Base-by-base conservation (phyloP, 1,140 invertebrate species). In the Drosophila arizonae region DNA sequence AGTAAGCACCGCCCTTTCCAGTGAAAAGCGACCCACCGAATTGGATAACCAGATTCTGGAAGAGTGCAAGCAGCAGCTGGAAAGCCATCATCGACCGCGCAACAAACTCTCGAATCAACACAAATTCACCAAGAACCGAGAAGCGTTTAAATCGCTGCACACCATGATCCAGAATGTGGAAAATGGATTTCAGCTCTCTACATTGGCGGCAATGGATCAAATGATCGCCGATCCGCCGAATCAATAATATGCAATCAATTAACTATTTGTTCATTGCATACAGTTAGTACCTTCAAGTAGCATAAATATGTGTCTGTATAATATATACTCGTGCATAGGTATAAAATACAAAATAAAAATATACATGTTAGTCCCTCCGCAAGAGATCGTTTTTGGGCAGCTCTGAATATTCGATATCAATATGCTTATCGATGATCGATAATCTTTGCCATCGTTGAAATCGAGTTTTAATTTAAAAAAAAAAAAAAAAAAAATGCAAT, bases 191-290 rank as follows among this genome's bases (percentile, higher is more conserved):
- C 81, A 90, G 36, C n/a, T 69, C 3, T 52, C 70, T 13, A 87
- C 73, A 0, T 45, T 63, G 10, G 63, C 76, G 56, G 56, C 72
- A 4, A 70, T 90, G 30, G 66, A 90, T 10, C 73, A 79, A 24
- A 51, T 77, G 6, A 51, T 69, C 17, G 15, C 10, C 6, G 68
- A 80, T n/a, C 28, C 80, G 2, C 51, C 50, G 6, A 8, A 54
- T 52, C 6, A 13, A 28, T 43, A 45, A n/a, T 3, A 24, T 24
- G 21, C 6, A 15, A 26, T 30, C 46, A 46, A 15, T 17, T 24
- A 17, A 17, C 2, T 6, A 17, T 58, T 45, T 45, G 46, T 41
- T 28, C 5, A 4, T 4, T 28, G 26, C 5, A 28, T 28, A 30
- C 6, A 30, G 3, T 30, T 30, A 30, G 28, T 30, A 58, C 51